Percentiles rank a stretch among this genome's conserved stretches.
Evolutionary conservation across 1,140 invertebrate species (phyloP).

Genomic region (Meloidogyne exigua): DNA sequence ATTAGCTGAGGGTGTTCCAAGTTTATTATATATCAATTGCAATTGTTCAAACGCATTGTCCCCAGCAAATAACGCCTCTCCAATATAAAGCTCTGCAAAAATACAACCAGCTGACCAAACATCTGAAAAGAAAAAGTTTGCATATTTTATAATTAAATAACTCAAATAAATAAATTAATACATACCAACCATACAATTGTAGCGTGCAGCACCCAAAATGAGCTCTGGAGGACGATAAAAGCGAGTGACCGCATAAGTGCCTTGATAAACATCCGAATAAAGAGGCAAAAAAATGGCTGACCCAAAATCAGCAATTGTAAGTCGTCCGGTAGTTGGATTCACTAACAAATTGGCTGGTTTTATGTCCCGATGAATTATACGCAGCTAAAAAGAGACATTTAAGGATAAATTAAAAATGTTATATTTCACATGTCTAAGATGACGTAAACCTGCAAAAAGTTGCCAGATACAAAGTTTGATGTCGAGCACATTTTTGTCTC

Average conservation of each 20-base stretch:
- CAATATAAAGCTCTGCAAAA: conserved; percentile 73
- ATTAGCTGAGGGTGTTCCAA: conserved; percentile 41
- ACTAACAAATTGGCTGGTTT: neutral
- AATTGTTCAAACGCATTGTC: conserved; percentile 82
- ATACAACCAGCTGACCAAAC: conserved; percentile 95
- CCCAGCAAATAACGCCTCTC: conserved; percentile 74
- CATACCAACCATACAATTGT: neutral
- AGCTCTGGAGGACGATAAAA: neutral
- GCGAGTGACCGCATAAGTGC: neutral
- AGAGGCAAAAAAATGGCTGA: neutral
- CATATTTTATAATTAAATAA: too few relatives aligned
- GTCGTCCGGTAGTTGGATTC: neutral
- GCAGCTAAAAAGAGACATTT: neutral
- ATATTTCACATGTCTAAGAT: neutral
- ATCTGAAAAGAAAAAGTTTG: conserved; percentile 88
- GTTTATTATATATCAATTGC: conserved; percentile 75
- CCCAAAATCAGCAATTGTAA: neutral
- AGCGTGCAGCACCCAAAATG: neutral
- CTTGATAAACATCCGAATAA: neutral
- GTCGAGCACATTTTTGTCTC: neutral
- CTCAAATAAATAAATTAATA: neutral
- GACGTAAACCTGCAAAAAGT: neutral
- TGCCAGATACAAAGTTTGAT: neutral
- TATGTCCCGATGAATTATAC: neutral
- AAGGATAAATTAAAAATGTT: neutral